phyloP scores from a whole-genome alignment of 2,113 vertebrate species.

The Embiotoca jacksoni region DNA sequence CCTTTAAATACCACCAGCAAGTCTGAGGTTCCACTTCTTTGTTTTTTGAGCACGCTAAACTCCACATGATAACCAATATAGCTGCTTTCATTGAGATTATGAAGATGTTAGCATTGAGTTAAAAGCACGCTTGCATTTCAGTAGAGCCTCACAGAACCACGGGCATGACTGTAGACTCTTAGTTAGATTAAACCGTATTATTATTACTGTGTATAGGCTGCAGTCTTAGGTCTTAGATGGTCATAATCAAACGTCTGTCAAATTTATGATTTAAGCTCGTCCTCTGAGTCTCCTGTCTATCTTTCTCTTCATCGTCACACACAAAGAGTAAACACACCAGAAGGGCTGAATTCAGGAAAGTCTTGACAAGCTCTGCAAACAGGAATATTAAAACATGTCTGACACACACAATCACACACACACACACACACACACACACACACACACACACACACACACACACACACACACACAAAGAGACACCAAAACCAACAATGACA shows the following conservation, averaged over 20 bases:
- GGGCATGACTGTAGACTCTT: too few relatives aligned
- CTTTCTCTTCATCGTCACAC: neutral
- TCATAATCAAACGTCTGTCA: neutral
- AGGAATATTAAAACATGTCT: neutral
- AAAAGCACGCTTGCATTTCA: too few relatives aligned
- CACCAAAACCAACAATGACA: slow-evolving; percentile 50
- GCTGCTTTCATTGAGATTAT: too few relatives aligned
- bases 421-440: slow-evolving; percentile 2
- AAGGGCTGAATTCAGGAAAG: neutral
- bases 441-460: slow-evolving; percentile 8
- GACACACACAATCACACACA: neutral
- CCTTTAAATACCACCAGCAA: too few relatives aligned
- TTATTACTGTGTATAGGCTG: neutral
- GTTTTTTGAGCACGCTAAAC: too few relatives aligned
- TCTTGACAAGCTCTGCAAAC: slow-evolving; percentile 1
- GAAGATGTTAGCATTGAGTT: too few relatives aligned
- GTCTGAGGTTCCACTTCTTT: too few relatives aligned
- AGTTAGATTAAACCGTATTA: too few relatives aligned
- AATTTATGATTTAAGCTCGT: neutral
- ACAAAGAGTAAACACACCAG: neutral
- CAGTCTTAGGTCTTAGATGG: neutral
- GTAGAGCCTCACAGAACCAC: too few relatives aligned
- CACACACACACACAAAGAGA: slow-evolving; percentile 39
- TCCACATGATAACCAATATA: too few relatives aligned
- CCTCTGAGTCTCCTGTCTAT: neutral